Evolutionary conservation across 2,797 vertebrate species (phyloP).

Genomic region (Neomorphus geoffroyi): DNA sequence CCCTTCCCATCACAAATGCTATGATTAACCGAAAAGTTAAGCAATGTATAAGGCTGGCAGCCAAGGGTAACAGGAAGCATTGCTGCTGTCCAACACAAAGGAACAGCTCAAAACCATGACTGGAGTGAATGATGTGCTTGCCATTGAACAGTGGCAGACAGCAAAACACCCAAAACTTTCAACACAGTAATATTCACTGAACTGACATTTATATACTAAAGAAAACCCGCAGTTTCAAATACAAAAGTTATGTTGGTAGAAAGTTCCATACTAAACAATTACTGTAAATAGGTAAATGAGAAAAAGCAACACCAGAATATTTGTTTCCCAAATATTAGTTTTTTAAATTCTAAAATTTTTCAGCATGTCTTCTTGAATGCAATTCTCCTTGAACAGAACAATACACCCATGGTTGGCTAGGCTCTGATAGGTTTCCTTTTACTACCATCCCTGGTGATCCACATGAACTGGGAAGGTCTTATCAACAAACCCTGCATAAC

Average conservation of each 20-base stretch:
- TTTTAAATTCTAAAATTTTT: not conserved
- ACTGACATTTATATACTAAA: not conserved
- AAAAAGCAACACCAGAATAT: not conserved
- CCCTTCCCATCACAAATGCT: not conserved
- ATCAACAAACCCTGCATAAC: not conserved
- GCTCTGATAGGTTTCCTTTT: not conserved
- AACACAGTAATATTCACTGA: not conserved
- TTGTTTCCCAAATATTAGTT: not conserved
- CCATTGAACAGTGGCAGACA: not conserved
- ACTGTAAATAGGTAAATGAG: not conserved
- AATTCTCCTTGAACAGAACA: not conserved
- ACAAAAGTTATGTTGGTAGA: not conserved
- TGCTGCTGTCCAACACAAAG: not conserved
- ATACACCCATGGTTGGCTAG: not conserved
- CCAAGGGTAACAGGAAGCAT: not conserved
- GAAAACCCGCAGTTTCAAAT: not conserved
- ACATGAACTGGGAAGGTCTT: not conserved
- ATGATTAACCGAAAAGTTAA: not conserved
- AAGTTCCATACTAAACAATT: too few relatives aligned
- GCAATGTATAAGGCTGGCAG: accelerated
- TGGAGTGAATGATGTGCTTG: not conserved
- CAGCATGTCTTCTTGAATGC: not conserved
- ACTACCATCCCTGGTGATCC: not conserved
- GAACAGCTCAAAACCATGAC: not conserved
- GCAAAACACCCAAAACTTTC: not conserved